Conservation (phyloP, 2,888 invertebrate species). For the Lydus trimaculatus region DNA sequence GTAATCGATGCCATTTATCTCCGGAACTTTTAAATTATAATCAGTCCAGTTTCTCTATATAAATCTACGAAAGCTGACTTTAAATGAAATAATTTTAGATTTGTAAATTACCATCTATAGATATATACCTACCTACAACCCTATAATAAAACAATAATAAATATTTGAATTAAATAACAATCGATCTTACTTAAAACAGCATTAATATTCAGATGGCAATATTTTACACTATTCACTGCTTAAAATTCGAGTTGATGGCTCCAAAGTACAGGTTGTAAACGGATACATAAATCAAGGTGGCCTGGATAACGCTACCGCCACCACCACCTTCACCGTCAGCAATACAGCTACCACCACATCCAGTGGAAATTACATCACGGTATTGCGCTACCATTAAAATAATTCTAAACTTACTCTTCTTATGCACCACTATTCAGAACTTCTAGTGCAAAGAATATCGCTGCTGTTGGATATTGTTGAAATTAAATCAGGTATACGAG, state of each 20-base stretch:
- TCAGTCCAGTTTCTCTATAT: background rate
- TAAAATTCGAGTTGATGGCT: slow-evolving; percentile 54
- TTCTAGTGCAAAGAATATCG: slow-evolving; percentile 2
- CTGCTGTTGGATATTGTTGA: slow-evolving; percentile 16
- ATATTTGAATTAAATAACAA: slow-evolving; percentile 15
- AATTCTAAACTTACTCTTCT: slow-evolving; percentile 39
- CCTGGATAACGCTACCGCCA: slow-evolving; percentile 41
- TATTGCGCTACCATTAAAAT: slow-evolving; percentile 45
- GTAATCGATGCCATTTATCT: slow-evolving; percentile 8
- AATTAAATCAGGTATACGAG: slow-evolving; percentile 25
- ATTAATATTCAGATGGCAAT: slow-evolving; percentile 49
- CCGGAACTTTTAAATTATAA: slow-evolving; percentile 9
- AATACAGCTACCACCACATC: slow-evolving; percentile 13
- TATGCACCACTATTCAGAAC: slow-evolving; percentile 28
- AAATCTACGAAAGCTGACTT: background rate
- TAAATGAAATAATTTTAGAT: slow-evolving; percentile 4
- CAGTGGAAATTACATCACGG: slow-evolving; percentile 42
- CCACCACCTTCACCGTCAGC: background rate
- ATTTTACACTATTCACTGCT: slow-evolving; percentile 49
- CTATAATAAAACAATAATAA: background rate
- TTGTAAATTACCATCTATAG: background rate
- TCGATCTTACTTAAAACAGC: slow-evolving; percentile 33
- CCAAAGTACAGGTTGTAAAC: slow-evolving; percentile 53
- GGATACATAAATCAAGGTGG: slow-evolving; percentile 53
- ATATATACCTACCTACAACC: background rate